These are phyloP conservation scores for Albula glossodonta DNA, from an alignment of 2,113 vertebrate species.

Conservation along the genomic window DNA sequence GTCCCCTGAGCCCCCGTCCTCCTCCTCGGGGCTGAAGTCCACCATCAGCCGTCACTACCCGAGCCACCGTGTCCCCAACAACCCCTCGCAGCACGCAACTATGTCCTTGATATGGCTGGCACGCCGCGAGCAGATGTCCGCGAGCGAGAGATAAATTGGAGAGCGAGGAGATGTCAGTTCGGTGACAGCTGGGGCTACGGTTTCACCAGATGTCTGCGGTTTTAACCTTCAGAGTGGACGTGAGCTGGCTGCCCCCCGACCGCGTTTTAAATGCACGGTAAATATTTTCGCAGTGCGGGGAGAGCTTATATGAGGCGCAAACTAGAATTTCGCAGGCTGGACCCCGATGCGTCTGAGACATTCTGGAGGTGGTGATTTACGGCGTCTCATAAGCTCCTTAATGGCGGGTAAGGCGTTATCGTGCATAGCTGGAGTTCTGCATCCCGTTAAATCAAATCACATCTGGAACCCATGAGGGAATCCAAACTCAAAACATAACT, in stretches of 20 bases:
- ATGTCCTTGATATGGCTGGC: slow-evolving; percentile 75
- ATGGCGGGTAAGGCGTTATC: neutral
- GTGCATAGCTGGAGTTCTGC: slow-evolving; percentile 32
- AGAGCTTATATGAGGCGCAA: slow-evolving; percentile 45
- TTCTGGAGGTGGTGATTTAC: slow-evolving; percentile 50
- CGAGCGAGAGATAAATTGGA: slow-evolving; percentile 82
- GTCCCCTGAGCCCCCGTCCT: slow-evolving; percentile 38
- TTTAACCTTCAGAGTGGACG: slow-evolving; percentile 73
- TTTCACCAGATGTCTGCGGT: slow-evolving; percentile 88
- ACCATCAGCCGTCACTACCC: slow-evolving; percentile 58
- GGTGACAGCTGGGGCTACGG: slow-evolving; percentile 84
- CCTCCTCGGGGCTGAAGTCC: slow-evolving; percentile 54
- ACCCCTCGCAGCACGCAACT: slow-evolving; percentile 73
- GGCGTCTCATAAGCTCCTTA: slow-evolving; percentile 34
- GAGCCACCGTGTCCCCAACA: slow-evolving; percentile 69
- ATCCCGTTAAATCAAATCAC: slow-evolving; percentile 45
- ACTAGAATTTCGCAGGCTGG: slow-evolving; percentile 47
- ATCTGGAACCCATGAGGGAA: slow-evolving; percentile 47
- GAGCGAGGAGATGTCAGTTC: slow-evolving; percentile 81
- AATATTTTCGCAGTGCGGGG: slow-evolving; percentile 57
- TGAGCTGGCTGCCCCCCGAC: slow-evolving; percentile 56
- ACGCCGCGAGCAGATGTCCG: slow-evolving; percentile 81
- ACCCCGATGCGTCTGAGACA: slow-evolving; percentile 35
- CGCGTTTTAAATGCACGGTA: slow-evolving; percentile 57
- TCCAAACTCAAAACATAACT: neutral